Evolutionary conservation across 2,888 invertebrate species (phyloP).

Genomic region (Tetragnatha montana): DNA sequence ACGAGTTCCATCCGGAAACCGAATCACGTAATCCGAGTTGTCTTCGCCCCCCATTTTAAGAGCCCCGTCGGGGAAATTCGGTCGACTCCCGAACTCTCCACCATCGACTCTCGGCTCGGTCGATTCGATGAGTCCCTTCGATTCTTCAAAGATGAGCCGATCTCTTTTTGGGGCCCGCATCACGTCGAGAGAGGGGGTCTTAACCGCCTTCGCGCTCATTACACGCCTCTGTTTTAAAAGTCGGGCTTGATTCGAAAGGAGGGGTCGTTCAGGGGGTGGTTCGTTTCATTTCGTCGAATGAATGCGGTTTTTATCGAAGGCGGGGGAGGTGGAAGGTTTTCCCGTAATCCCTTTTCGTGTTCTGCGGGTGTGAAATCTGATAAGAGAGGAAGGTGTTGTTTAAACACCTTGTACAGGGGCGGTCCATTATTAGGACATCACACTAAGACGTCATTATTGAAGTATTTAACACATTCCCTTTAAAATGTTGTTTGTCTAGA

Average conservation of each 20-base stretch:
- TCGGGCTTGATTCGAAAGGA: neutral
- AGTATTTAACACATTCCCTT: no score
- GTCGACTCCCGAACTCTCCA: constrained; percentile 9
- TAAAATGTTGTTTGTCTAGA: no score
- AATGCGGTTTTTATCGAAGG: neutral
- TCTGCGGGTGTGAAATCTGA: no score
- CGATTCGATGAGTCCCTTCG: neutral
- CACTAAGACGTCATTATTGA: no score
- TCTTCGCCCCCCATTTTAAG: constrained; percentile 49
- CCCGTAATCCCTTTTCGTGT: no score
- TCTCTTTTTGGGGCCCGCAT: constrained; percentile 10
- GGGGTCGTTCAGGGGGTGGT: neutral
- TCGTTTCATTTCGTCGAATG: neutral
- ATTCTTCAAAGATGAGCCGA: neutral
- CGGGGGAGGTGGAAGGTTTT: no score
- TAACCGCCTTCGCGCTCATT: neutral
- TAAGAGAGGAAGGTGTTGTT: no score
- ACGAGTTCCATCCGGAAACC: constrained; percentile 23
- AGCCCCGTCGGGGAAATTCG: constrained; percentile 35
- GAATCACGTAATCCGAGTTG: constrained; percentile 61
- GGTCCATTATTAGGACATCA: no score
- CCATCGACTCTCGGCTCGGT: constrained; percentile 9
- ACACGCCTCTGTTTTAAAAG: neutral
- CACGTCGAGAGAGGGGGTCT: constrained; percentile 7
- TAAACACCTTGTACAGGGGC: no score